Evolutionary conservation across 2,888 invertebrate species (phyloP).

Genomic region (Corythucha ciliata): DNA sequence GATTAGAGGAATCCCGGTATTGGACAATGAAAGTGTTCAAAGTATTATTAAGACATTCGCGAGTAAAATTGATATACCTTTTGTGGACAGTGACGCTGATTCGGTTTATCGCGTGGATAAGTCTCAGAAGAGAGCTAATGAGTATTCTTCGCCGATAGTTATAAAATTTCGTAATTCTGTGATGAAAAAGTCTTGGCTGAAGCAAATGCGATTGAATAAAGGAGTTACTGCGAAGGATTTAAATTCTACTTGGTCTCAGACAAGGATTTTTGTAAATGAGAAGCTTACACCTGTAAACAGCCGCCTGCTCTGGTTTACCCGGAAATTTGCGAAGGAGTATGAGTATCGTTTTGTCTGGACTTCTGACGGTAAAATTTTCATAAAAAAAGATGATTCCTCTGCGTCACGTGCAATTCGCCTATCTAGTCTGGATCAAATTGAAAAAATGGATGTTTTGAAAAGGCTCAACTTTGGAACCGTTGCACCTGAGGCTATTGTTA

Average conservation of each 20-base stretch:
- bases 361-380: neutral
- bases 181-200: neutral
- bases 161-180: neutral
- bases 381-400: slow-evolving; percentile 3
- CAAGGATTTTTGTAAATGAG: neutral
- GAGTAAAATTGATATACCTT: neutral
- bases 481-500: too few relatives aligned
- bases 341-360: slow-evolving; percentile 5
- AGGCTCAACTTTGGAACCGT: neutral
- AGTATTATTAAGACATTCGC: neutral
- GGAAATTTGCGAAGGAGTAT: slow-evolving; percentile 5
- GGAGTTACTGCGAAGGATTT: neutral
- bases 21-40: neutral
- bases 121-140: neutral
- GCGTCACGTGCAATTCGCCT: neutral
- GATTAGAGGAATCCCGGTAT: neutral
- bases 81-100: neutral
- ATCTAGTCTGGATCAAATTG: neutral
- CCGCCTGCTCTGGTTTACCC: neutral
- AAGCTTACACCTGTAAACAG: neutral
- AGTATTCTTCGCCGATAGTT: neutral
- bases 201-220: neutral
- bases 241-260: neutral
- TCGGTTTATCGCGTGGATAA: neutral
- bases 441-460: neutral